A percentile compares a stretch with the other conserved stretches of the same genome.
These are phyloP conservation scores for Propithecus perrieri DNA, from an alignment of 2,797 vertebrate genomes.

Conservation along the genomic window DNA sequence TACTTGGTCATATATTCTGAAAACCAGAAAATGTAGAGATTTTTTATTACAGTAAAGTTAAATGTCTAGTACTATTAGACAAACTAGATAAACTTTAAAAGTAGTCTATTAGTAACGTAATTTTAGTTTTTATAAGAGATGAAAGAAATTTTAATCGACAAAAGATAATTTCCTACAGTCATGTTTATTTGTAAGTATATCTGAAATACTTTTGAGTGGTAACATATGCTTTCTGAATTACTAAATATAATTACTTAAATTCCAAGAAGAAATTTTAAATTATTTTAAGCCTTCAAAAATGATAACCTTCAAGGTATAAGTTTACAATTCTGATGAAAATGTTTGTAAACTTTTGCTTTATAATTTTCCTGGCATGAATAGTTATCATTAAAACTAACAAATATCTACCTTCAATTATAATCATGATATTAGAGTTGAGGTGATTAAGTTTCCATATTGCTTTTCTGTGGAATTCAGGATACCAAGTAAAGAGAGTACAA, in stretches of 20 bases:
- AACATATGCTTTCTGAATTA: background rate
- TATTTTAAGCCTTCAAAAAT: background rate
- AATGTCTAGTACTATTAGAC: background rate
- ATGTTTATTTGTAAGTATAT: background rate
- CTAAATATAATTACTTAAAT: slow-evolving; percentile 1
- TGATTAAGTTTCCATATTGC: background rate
- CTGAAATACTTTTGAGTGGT: background rate
- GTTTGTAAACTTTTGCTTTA: background rate
- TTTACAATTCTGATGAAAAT: slow-evolving; percentile 10
- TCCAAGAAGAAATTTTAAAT: background rate
- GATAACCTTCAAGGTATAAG: background rate
- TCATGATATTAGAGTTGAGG: background rate
- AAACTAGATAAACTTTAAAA: background rate
- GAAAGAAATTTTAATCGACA: background rate
- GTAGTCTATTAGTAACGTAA: background rate
- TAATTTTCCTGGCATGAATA: background rate
- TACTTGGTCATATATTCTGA: slow-evolving; percentile 18
- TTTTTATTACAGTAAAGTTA: background rate
- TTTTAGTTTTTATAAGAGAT: background rate
- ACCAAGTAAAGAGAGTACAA: background rate
- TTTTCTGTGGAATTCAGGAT: background rate
- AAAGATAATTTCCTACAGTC: background rate
- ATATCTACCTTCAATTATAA: background rate
- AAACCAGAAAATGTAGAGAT: slow-evolving; percentile 5
- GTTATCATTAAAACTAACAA: background rate